phyloP scores from a whole-genome alignment of 2,888 invertebrate genomes.

The Apotomis betuletana region DNA sequence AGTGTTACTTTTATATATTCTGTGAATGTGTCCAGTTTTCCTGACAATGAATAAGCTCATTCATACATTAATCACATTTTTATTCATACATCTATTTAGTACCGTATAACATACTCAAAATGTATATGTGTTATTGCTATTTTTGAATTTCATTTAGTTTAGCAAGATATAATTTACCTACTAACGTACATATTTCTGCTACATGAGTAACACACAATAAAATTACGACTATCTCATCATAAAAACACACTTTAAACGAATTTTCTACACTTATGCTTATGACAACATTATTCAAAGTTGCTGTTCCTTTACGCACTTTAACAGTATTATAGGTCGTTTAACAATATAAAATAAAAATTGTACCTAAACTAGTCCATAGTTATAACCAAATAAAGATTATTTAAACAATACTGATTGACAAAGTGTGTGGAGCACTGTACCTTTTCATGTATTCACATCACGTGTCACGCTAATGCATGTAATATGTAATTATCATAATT shows the following conservation, averaged over 20 bases:
- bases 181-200: too few species aligned
- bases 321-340: background rate
- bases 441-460: slow-evolving; percentile 23
- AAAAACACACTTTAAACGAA: background rate
- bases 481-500: slow-evolving; percentile 36
- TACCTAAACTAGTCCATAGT: background rate
- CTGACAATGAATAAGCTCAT: too few species aligned
- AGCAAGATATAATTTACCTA: too few species aligned
- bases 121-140: too few species aligned
- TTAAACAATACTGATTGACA: background rate
- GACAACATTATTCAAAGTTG: background rate
- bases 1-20: background rate
- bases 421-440: slow-evolving; percentile 4
- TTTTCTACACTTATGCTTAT: background rate
- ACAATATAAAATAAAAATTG: background rate
- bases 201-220: background rate
- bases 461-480: slow-evolving; percentile 31
- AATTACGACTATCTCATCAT: background rate
- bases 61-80: too few species aligned
- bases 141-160: too few species aligned
- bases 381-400: background rate
- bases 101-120: too few species aligned
- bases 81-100: too few species aligned
- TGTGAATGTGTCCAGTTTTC: background rate
- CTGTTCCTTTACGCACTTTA: slow-evolving; percentile 4